A percentile compares a stretch with the other conserved stretches of the same genome.
Evolutionary conservation across 2,888 invertebrate genomes (phyloP).

Genomic region (Embidobia sp.): DNA sequence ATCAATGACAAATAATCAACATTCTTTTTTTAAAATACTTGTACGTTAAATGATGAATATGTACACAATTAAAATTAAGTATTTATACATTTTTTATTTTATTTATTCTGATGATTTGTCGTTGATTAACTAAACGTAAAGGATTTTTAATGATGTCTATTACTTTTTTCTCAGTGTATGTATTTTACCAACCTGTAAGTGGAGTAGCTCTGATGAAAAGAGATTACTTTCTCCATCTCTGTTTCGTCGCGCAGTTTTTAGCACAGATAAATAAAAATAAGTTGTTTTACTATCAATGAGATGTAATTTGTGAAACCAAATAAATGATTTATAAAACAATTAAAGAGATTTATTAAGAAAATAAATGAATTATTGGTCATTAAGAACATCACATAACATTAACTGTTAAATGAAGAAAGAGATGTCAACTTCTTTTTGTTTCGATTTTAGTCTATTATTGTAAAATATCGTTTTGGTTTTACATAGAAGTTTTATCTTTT

Average conservation of each 20-base stretch:
- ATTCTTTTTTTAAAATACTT: no score
- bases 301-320: conserved; percentile 55
- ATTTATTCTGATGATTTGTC: no score
- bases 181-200: conserved; percentile 23
- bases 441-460: conserved; percentile 49
- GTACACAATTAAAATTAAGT: no score
- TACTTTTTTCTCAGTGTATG: conserved; percentile 2
- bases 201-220: conserved; percentile 22
- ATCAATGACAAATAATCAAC: conserved; percentile 1
- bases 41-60: background rate
- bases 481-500: conserved; percentile 53
- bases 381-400: conserved; percentile 51
- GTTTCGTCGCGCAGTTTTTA: conserved; percentile 23
- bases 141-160: background rate
- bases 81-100: no score
- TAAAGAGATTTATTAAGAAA: conserved; percentile 5
- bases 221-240: conserved; percentile 2
- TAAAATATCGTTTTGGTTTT: conserved; percentile 51
- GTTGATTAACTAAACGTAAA: no score
- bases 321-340: conserved; percentile 56
- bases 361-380: conserved; percentile 2
- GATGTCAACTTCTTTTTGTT: conserved; percentile 4
- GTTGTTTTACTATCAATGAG: conserved; percentile 32
- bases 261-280: conserved; percentile 32
- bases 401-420: background rate